phyloP scores from a whole-genome alignment of 2,113 vertebrate genomes.

The Formicarius rufipectus region DNA sequence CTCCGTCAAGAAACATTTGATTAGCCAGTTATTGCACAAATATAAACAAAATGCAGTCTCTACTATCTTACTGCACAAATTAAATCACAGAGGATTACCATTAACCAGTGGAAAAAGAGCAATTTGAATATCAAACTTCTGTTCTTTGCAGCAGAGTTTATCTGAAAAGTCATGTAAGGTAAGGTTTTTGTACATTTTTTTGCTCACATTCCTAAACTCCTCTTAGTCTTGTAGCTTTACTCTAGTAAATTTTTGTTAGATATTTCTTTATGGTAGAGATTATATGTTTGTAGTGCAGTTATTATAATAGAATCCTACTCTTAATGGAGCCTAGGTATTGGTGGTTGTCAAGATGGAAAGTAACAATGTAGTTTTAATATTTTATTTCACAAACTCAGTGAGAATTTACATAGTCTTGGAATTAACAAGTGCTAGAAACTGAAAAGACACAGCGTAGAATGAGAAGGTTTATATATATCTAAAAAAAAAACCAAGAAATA shows the following conservation, averaged over 20 bases:
- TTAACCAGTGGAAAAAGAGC: not conserved
- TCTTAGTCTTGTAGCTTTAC: not conserved
- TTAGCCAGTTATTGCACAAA: slow-evolving; percentile 11
- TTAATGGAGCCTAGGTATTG: not conserved
- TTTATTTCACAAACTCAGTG: not conserved
- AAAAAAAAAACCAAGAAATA: not conserved
- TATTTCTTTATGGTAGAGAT: not conserved
- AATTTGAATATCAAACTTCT: not conserved
- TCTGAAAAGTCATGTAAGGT: not conserved
- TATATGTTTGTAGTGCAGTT: not conserved
- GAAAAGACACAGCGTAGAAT: not conserved
- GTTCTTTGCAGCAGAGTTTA: not conserved
- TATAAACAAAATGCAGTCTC: not conserved
- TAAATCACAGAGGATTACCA: not conserved
- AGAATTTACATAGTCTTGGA: not conserved
- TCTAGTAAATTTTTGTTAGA: not conserved
- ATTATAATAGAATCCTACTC: not conserved
- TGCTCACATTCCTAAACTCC: not conserved
- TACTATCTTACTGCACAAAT: not conserved
- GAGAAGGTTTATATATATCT: not conserved
- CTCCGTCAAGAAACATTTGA: not conserved
- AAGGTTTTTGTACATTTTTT: not conserved
- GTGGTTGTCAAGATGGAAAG: not conserved
- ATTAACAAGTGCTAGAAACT: not conserved
- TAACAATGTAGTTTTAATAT: not conserved